Evolutionary conservation across 2,888 invertebrate genomes (phyloP).

Genomic region (Phragmatobia fuliginosa): DNA sequence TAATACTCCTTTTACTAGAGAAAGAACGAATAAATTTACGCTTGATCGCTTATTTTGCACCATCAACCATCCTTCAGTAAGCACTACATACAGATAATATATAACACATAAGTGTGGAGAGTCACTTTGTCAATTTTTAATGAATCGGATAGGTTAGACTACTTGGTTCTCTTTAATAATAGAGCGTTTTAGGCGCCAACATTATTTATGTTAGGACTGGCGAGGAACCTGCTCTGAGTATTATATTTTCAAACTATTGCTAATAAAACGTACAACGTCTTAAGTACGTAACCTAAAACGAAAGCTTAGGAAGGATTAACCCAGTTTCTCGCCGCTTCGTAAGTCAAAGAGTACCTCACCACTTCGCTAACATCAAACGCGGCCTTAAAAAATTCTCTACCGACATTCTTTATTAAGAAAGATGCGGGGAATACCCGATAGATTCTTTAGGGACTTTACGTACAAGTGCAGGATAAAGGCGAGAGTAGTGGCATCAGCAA

Average conservation of each 20-base stretch:
- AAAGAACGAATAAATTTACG: constrained; percentile 12
- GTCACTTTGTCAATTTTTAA: constrained; percentile 67
- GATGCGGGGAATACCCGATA: constrained; percentile 33
- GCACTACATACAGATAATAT: constrained; percentile 47
- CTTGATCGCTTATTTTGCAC: constrained; percentile 17
- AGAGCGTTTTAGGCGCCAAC: constrained; percentile 40
- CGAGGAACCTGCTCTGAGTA: constrained; percentile 20
- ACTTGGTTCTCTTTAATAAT: constrained; percentile 60
- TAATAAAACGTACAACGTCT: constrained; percentile 33
- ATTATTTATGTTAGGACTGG: constrained; percentile 47
- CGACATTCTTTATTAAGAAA: constrained; percentile 39
- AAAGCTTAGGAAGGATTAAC: constrained; percentile 49
- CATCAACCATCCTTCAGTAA: constrained; percentile 11
- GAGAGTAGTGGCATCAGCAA: constrained; percentile 38
- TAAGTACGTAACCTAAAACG: constrained; percentile 46
- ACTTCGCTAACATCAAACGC: constrained; percentile 45
- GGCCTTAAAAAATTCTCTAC: constrained; percentile 40
- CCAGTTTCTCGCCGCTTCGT: constrained; percentile 42
- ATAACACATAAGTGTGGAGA: constrained; percentile 51
- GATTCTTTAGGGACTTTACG: constrained; percentile 22
- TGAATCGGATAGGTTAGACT: constrained; percentile 61
- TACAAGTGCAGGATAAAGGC: constrained; percentile 26
- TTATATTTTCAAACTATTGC: constrained; percentile 43
- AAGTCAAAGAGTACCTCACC: constrained; percentile 48
- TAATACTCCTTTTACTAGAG: neutral